Evolutionary conservation across 2,113 vertebrate genomes (phyloP), one percentile per base, ranked within the genome.

Genomic region (Zootoca vivipara): DNA sequence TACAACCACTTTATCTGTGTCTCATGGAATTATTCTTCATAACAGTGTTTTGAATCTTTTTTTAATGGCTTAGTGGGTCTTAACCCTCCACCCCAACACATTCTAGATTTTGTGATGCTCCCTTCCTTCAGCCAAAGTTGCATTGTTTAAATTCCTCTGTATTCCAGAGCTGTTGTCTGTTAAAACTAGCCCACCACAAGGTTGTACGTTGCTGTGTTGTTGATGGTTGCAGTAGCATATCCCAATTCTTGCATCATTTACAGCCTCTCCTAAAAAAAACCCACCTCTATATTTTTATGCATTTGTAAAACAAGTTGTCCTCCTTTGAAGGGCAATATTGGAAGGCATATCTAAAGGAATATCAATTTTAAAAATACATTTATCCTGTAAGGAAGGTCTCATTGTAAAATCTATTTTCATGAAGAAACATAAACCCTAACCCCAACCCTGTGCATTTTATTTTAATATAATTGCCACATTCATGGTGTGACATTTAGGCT

Each of bases 211-310:
- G 38, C 40, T 65, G n/a, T 69, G 13, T 52, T 79, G 67, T 4
- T 30, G 28, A 15, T 33, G 28, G 46, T 38, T 69, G 42, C 22
- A 46, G 20, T 33, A 46, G 40, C 46, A 67, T 28, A 67, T 38
- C 13, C 10, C 62, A 70, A 77, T 64, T 88, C 87, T 77, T 52
- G 40, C 9, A 30, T 38, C 62, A n/a, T 38, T 86, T 64, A 81
- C 40, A 85, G 89, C 82, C 70, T 8, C 30, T 52, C 20, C 65
- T 64, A n/a, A 87, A 94, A 85, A 92, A n/a, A n/a, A n/a, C n/a
- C n/a, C n/a, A 90, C 89, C 87, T 95, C 3, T 62, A 62, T 62
- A 94, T 95, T 95, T 95, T 96, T 95, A 93, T 94, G 94, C 87
- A 87, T 95, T 94, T 94, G 35, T 94, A 93, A 91, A 91, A 87